phyloP scores from a whole-genome alignment of 2,113 vertebrate genomes.

The Colinus virginianus region DNA sequence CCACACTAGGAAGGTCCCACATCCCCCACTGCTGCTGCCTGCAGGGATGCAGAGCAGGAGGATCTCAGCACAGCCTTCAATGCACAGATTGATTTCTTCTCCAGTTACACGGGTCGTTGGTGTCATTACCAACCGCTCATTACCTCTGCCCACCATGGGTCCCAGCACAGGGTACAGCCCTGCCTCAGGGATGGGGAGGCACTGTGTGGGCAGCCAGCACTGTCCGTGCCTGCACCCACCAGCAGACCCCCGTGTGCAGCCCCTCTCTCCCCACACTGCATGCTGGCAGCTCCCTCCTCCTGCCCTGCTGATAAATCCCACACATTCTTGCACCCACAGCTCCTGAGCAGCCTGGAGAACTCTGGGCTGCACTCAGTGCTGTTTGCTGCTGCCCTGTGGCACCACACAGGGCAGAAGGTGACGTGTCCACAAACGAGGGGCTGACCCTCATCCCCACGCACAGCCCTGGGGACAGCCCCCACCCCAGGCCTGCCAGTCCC shows the following conservation, averaged over 20 bases:
- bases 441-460: background rate
- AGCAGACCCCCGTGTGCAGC: background rate
- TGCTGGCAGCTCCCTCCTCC: background rate
- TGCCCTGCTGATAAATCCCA: background rate
- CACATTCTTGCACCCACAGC: background rate
- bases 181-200: fast-evolving
- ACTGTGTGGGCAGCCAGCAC: background rate
- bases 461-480: background rate
- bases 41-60: fast-evolving
- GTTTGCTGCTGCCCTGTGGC: background rate
- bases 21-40: background rate
- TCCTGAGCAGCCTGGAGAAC: background rate
- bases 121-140: background rate
- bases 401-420: fast-evolving
- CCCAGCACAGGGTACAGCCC: background rate
- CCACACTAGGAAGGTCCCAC: background rate
- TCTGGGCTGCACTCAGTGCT: background rate
- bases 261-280: background rate
- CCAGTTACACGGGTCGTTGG: background rate
- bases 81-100: constrained; percentile 57
- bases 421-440: background rate
- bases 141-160: fast-evolving
- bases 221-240: background rate
- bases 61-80: background rate
- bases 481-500: constrained; percentile 24